Base-by-base conservation (phyloP, 2,113 vertebrate genomes). In the Azemiops feae region DNA sequence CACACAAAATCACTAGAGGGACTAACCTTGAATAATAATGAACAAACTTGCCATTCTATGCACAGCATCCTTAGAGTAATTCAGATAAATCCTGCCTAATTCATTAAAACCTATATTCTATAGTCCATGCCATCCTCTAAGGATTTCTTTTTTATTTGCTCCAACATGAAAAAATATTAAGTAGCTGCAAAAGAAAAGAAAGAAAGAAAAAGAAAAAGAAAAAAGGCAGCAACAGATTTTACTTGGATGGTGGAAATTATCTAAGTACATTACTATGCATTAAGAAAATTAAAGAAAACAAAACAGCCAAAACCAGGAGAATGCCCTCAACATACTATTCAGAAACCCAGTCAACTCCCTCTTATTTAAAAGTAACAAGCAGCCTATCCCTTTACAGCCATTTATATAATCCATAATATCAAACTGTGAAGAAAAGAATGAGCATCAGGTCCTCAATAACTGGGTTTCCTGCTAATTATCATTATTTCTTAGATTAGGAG, bases 1-100 rank as follows among this genome's bases (percentile, higher is more conserved):
- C 89, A 94, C 91, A 95, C 1, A 0, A 25, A 87, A 91, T 96
- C 47, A 18, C 89, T 85, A 94, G 95, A 94, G 94, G 54, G 86
- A 96, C 85, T 93, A 87, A 53, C 57, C 96, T 92, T 92, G 95
- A 96, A 97, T 96, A 95, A 94, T 92, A 96, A 96, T 92, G 88
- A 87, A 93, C 43, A 92, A 91, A 54, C 14, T 5, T 87, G 93
- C 92, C 34, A 47, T 93, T 57, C 94, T 95, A 91, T 74, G 93
- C 92, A 60, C 45, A 95, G 93, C 74, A 74, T 94, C 90, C 95
- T 96, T 89, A 94, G 94, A 95, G 93, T 11, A 3, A 92, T 95
- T 95, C 91, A 93, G 94, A 95, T 96, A 96, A 97, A 94, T 92
- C 85, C 91, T 92, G 92, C 95, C 58, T 89, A 96, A 92, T 95